These are phyloP conservation scores for Radopholus similis DNA, from an alignment of 1,140 invertebrate genomes.

Conservation along the genomic window DNA sequence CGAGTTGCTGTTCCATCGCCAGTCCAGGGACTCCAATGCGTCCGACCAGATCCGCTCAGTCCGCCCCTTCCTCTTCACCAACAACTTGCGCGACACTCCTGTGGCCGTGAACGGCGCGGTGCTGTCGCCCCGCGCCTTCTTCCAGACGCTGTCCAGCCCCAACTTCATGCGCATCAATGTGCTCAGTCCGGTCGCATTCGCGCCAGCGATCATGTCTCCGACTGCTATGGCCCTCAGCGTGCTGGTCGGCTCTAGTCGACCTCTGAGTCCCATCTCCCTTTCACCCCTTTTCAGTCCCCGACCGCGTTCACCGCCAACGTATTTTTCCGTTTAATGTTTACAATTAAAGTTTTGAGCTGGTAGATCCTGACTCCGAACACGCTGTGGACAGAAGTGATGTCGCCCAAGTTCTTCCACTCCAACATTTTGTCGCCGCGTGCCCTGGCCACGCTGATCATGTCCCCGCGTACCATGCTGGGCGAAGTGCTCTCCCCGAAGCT, in stretches of 20 bases:
- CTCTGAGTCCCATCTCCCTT: neutral
- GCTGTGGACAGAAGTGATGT: slow-evolving; percentile 23
- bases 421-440: slow-evolving; percentile 28
- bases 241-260: neutral
- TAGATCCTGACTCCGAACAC: slow-evolving; percentile 17
- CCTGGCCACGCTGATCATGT: slow-evolving; percentile 24
- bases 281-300: slow-evolving; percentile 22
- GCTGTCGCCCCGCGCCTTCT: slow-evolving; percentile 19
- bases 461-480: slow-evolving; percentile 24
- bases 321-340: slow-evolving; percentile 31
- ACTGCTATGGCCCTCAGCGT: slow-evolving; percentile 10
- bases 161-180: slow-evolving; percentile 20
- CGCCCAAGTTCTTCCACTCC: slow-evolving; percentile 29
- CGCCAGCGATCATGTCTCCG: slow-evolving; percentile 2
- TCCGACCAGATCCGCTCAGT: neutral
- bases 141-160: slow-evolving; percentile 5
- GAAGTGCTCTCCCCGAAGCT: slow-evolving; percentile 33
- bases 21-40: neutral
- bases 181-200: slow-evolving; percentile 16
- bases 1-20: too few species aligned
- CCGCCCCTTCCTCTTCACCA: slow-evolving; percentile 6
- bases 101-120: slow-evolving; percentile 10
- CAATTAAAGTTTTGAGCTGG: too few species aligned
- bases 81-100: slow-evolving; percentile 5
- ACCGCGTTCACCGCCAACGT: slow-evolving; percentile 9